Evolutionary conservation across 2,113 vertebrate species (phyloP), one percentile per base, ranked within the genome.

Genomic region (Lampris incognitus): DNA sequence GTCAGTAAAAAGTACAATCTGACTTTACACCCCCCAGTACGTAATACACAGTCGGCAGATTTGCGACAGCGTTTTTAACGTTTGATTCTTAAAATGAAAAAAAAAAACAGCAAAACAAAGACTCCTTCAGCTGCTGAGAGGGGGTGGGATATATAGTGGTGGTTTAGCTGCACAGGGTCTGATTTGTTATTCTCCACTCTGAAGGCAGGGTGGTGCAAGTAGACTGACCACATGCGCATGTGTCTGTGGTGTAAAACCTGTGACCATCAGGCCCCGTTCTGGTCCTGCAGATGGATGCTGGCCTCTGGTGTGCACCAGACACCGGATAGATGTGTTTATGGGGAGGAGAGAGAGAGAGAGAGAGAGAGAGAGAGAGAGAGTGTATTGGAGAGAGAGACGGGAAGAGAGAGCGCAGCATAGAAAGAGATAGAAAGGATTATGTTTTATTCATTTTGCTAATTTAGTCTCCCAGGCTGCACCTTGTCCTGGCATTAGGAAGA

Each of bases 401-500:
- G 40, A 59, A 72, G 59, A 76, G 68, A 66, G 54, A 65, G 68
- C 44, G 62, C 10, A 48, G 56, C 24, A 24, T 50, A 76, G 63
- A 72, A 59, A 82, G 77, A 58, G 58, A 24, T 24, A 83, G 63
- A 73, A 50, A 63, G 40, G 92, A 94, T 93, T 37, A 98, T 98
- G 97, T 98, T 98, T 99, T 98, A 98, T 99, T 98, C 96, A 99
- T 99, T 97, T 96, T 95, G 95, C 96, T 97, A 96, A 97, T 98
- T 99, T 97, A 97, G 94, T 95, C 94, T 94, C 96, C 95, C 95
- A 94, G 94, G 93, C 95, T 95, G 96, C 95, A 97, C 96, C 96
- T 97, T 97, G 97, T 97, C 97, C 94, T 95, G 95, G 94, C 96
- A 97, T 97, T 98, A 97, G 96, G 95, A 96, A 95, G 95, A 94